Conservation (phyloP, 2,888 invertebrate genomes). For the Clepsis dumicolana region DNA sequence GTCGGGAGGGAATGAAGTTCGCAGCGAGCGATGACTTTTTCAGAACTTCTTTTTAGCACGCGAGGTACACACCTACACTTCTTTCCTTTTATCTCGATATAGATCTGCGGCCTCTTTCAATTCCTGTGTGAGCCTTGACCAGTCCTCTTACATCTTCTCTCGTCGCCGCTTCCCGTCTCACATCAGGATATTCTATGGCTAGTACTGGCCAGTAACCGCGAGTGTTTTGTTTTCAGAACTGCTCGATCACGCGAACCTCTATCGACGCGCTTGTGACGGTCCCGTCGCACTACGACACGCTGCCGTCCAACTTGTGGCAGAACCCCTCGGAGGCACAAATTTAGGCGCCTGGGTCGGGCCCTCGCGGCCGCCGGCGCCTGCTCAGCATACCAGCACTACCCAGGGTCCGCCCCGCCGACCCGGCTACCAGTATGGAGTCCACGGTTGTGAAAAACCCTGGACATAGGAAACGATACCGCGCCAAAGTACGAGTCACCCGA, state of each 20-base stretch:
- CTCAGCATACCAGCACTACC: conserved; percentile 67
- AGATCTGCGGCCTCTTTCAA: too few relatives aligned
- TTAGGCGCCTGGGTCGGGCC: conserved; percentile 66
- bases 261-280: conserved; percentile 91
- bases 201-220: background rate
- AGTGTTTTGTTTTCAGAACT: conserved; percentile 84
- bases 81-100: too few relatives aligned
- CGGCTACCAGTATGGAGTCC: conserved; percentile 58
- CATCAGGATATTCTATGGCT: too few relatives aligned
- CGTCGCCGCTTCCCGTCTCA: too few relatives aligned
- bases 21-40: too few relatives aligned
- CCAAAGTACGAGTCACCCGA: conserved; percentile 57
- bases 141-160: too few relatives aligned
- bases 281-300: conserved; percentile 90
- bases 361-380: conserved; percentile 55
- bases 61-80: too few relatives aligned
- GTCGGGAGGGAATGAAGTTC: too few relatives aligned
- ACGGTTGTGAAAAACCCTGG: conserved; percentile 77
- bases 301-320: conserved; percentile 83
- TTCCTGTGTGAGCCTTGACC: too few relatives aligned
- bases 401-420: conserved; percentile 54
- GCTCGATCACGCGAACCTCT: conserved; percentile 88
- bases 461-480: conserved; percentile 55
- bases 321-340: conserved; percentile 74
- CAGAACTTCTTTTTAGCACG: too few relatives aligned